Base-by-base conservation (phyloP, 2,113 vertebrate genomes). In the Tretioscincus oriximinensis region DNA sequence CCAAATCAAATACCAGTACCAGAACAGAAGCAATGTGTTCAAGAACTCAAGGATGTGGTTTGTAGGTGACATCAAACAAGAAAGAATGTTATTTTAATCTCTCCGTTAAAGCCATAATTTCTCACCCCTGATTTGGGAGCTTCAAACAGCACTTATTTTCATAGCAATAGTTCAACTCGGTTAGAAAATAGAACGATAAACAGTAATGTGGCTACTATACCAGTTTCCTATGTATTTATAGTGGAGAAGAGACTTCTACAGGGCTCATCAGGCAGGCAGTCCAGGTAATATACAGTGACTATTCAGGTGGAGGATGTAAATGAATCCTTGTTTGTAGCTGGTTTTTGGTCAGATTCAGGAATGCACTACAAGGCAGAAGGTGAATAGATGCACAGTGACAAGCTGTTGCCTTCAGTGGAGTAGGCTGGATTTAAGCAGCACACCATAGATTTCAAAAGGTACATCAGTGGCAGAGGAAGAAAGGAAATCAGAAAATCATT, bases 261-360 rank as follows among this genome's bases (percentile, higher is more conserved):
- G 16, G 79, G 12, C 5, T 1, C 2, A 54, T 72, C 78, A n/a
- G 47, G 28, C 4, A 31, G 73, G 31, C 51, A 65, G 29, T 24
- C 5, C 77, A 20, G 21, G 16, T 7, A 51, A 35, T 21, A 7
- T 45, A 83, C 70, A 81, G 31, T 60, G 73, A 24, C 81, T 85
- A 45, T 28, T 74, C 66, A 68, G 51, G 47, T 29, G 83, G 67
- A 85, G 66, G 21, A 74, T 29, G 11, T 47, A 73, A 73, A 31
- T 77, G 54, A 77, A 80, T 8, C 35, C 26, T 73, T 78, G 8
- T 16, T 77, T 0, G 0, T 7, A 20, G 31, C 65, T 65, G 31
- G 8, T 66, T 21, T 79, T 31, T 47, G 31, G n/a, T 65, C 31
- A 22, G 45, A 45, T 45, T 10, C 29, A 24, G 18, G 18, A 35